Conservation (phyloP, 92 coral and sea anemone genomes). For the Parazoanthus darwini region DNA sequence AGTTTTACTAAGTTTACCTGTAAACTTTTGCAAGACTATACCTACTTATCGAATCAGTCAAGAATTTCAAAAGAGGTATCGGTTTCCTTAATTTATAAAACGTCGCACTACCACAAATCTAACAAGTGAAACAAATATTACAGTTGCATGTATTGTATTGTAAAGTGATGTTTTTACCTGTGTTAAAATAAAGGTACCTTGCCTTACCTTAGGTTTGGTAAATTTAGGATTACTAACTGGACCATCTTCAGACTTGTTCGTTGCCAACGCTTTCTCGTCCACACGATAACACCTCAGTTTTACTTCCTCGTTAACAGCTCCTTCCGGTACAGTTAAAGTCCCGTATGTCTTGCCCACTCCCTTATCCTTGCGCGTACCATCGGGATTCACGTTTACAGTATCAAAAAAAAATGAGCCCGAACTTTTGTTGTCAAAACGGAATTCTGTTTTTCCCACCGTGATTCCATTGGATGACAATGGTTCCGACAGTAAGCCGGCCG, state of each 20-base stretch:
- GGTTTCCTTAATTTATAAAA: no score
- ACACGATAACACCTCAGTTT: slow-evolving; percentile 79
- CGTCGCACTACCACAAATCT: no score
- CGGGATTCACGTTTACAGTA: slow-evolving; percentile 71
- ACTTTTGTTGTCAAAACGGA: slow-evolving; percentile 60
- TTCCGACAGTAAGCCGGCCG: slow-evolving; percentile 64
- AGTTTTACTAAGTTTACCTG: no score
- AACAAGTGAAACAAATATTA: no score
- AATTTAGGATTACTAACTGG: slow-evolving; percentile 74
- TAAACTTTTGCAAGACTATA: no score
- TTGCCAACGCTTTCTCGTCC: slow-evolving; percentile 51
- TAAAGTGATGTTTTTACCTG: no score
- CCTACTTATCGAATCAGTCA: no score
- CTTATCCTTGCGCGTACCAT: slow-evolving; percentile 70
- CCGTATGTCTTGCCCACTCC: slow-evolving; percentile 92
- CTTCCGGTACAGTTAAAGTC: slow-evolving; percentile 77
- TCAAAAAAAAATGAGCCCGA: slow-evolving; percentile 90
- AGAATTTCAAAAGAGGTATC: no score
- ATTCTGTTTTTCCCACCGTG: slow-evolving; percentile 71
- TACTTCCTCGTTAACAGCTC: slow-evolving; percentile 83
- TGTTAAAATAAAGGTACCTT: no score
- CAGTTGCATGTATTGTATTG: no score
- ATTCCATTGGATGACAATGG: slow-evolving; percentile 69
- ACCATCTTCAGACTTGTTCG: slow-evolving; percentile 81
- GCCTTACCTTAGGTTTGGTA: slow-evolving; percentile 76